These are phyloP conservation scores for Alligator mississippiensis DNA, from an alignment of 2,113 vertebrate species.

Conservation along the genomic window DNA sequence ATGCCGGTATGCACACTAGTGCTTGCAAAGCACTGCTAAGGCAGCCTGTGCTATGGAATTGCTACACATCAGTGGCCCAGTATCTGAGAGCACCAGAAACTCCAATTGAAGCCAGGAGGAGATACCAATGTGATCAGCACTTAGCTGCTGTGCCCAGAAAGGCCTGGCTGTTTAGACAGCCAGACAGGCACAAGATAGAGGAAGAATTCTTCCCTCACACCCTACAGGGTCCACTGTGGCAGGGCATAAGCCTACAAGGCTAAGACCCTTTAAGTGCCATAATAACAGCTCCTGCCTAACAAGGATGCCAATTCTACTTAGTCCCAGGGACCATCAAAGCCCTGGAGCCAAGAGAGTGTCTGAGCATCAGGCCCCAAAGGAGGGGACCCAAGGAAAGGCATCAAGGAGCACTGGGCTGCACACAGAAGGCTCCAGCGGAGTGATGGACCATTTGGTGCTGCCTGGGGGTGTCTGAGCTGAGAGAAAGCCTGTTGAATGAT, in stretches of 20 bases:
- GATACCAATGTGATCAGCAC: too few relatives aligned
- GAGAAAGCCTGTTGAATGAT: too few relatives aligned
- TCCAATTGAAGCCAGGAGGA: neutral
- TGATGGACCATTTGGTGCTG: too few relatives aligned
- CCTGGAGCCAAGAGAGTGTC: too few relatives aligned
- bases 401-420: neutral
- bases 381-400: neutral
- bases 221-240: neutral
- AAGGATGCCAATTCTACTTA: neutral
- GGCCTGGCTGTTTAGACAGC: neutral
- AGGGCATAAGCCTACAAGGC: neutral
- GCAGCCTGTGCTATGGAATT: neutral
- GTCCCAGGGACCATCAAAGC: neutral
- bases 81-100: neutral
- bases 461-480: too few relatives aligned
- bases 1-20: neutral
- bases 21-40: neutral
- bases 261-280: neutral
- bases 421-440: neutral
- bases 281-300: neutral
- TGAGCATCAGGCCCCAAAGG: too few relatives aligned
- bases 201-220: too few relatives aligned
- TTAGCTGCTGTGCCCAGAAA: neutral
- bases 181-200: neutral
- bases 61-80: neutral